Base-by-base conservation (phyloP, 2,113 vertebrate species). In the Ivindomyrus marchei region DNA sequence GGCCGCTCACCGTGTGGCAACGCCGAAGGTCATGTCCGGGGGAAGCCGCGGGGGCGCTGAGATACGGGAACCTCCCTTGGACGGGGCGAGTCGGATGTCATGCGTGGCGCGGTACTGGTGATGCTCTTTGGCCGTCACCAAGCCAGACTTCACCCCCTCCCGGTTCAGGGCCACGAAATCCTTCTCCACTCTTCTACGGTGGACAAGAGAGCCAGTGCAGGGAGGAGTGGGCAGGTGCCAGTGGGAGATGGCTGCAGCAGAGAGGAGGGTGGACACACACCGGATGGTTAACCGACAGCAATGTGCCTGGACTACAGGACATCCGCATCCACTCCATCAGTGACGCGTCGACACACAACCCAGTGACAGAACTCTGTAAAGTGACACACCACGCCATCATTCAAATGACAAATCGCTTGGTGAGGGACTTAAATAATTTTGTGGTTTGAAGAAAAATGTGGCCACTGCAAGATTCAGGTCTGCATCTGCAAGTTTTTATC, bases 121-220 rank as follows among this genome's bases (percentile, higher is more conserved):
- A 45, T 95, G 94, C 85, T 98, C 96, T 0, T 88, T 94, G 74
- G 96, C 92, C 0, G 95, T 98, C 83, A 96, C 95, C 89, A 96
- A 91, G 21, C 98, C 97, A 0, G 96, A 96, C 31, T 92, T 95
- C 49, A 97, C 92, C 0, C 97, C 97, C 1, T 95, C 92, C 0
- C 94, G 89, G 93, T 98, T 97, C 93, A 97, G 94, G 80, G 95
- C 90, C 10, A 97, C 93, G 0, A 97, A 98, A 86, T 99, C 93
- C 1, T 90, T 94, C 74, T 92, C 92, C 49, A 91, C 88, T 77
- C 94, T 92, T 0, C 83, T 92, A 88, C 90, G 24, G 0, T 50
- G 46, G 0, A 2, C 27, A 1, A 46, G 80, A 10, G 3, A 8
- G 4, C 50, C 94, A 58, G 0, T 92, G 83, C 98, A 98, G 99